Evolutionary conservation across 2,113 vertebrate species (phyloP), one percentile per base, ranked within the genome.

Genomic region (Microcebus tavaratra): DNA sequence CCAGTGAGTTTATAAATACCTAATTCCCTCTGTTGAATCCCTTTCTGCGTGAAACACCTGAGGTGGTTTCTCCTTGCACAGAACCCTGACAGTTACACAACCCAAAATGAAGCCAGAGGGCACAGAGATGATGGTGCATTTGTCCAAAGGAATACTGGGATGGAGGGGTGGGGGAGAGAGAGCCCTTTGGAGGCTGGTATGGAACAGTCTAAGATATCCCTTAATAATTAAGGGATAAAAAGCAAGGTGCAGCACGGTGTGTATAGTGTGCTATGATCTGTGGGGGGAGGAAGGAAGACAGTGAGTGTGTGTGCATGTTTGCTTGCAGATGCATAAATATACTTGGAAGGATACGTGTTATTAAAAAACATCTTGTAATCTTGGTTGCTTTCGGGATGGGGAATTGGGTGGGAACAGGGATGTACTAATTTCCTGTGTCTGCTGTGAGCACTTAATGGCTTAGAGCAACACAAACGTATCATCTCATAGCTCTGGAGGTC

Each of bases 251-350:
- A 0, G 34, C 50, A n/a, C 2, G 20, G 39, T 10, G 6, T 14
- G 31, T 21, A 4, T 15, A 12, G 15, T 3, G 5, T 9, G 39
- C 63, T 81, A 4, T 34, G 29, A 7, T 91, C 45, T 57, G 20
- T n/a, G 4, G 21, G 39, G 61, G 29, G 6, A 48, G 29, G 45
- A 42, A 48, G 39, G 48, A 70, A 70, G 23, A 7, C 8, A 21
- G 34, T 29, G 36, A 17, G 8, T 39, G 42, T 31, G 18, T 34
- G 3, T 7, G 70, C 3, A 13, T 1, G 5, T 25, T 0, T 36
- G 65, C 27, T 6, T 39, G 25, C 18, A 0, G 3, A 25, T 45
- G 3, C 39, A 27, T 31, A 39, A 59, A 23, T 9, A 21, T 3
- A 21, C 25, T 1, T 20, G 72, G 70, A 61, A 89, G 29, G n/a